A percentile compares a stretch with the other conserved stretches of the same genome.
phyloP scores from a whole-genome alignment of 2,113 vertebrate genomes.

The Pelobates fuscus region DNA sequence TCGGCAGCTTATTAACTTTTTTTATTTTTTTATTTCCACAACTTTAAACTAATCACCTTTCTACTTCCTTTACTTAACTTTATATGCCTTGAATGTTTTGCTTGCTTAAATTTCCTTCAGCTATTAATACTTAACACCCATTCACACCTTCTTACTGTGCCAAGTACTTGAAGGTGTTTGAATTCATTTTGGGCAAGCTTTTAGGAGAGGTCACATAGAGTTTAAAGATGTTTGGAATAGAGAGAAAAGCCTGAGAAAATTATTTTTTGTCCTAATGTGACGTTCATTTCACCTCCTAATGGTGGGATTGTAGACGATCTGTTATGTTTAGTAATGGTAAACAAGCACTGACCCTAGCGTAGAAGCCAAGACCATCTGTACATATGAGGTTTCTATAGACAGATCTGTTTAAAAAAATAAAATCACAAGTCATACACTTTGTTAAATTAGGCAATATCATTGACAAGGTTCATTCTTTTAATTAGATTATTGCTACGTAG shows the following conservation, averaged over 20 bases:
- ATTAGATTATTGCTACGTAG: too few species aligned
- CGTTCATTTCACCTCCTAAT: slow-evolving; percentile 32
- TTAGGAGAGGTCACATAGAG: slow-evolving; percentile 71
- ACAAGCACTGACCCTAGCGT: neutral
- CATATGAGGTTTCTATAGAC: neutral
- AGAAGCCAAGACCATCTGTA: neutral
- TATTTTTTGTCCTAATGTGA: slow-evolving; percentile 50
- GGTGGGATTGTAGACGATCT: slow-evolving; percentile 34
- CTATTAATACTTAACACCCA: slow-evolving; percentile 48
- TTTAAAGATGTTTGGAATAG: slow-evolving; percentile 74
- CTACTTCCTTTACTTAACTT: slow-evolving; percentile 56
- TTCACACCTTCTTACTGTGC: slow-evolving; percentile 53
- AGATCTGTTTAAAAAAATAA: too few species aligned
- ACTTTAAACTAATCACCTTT: slow-evolving; percentile 58
- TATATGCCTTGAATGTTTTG: slow-evolving; percentile 38
- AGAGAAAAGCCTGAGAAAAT: slow-evolving; percentile 55
- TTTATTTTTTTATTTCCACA: slow-evolving; percentile 58
- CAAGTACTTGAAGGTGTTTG: slow-evolving; percentile 59
- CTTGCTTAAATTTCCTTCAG: slow-evolving; percentile 49
- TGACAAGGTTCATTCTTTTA: too few species aligned
- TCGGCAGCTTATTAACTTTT: slow-evolving; percentile 49
- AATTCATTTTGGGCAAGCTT: slow-evolving; percentile 56
- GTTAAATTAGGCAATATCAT: too few species aligned
- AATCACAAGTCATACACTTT: too few species aligned
- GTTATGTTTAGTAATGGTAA: neutral